Evolutionary conservation across 2,888 invertebrate genomes (phyloP).

Genomic region (Tachina grossa): DNA sequence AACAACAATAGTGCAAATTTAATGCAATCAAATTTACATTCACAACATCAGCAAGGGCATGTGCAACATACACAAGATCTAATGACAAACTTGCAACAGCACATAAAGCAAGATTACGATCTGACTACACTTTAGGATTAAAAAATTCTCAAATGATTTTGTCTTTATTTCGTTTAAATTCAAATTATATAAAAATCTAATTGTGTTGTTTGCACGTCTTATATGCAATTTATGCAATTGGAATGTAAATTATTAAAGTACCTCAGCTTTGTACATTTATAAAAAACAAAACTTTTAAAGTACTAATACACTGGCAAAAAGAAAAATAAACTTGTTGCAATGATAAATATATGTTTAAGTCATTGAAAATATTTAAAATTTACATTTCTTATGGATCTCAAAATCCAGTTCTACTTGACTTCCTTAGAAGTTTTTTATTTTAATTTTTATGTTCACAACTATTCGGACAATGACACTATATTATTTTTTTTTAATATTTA

Average conservation of each 20-base stretch:
- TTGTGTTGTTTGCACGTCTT: conserved; percentile 13
- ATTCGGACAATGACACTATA: too few species aligned
- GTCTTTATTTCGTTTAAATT: conserved; percentile 20
- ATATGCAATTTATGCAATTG: conserved; percentile 1
- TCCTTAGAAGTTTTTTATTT: too few species aligned
- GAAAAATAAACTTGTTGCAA: neutral
- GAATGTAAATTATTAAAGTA: conserved; percentile 33
- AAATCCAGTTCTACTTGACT: too few species aligned
- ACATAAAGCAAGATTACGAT: conserved; percentile 94
- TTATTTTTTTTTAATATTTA: too few species aligned
- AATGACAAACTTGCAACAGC: conserved; percentile 80
- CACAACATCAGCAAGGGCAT: conserved; percentile 75
- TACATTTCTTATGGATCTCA: too few species aligned
- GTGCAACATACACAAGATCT: conserved; percentile 78
- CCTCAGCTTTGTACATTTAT: conserved; percentile 35
- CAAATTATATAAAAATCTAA: neutral
- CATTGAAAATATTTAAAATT: too few species aligned
- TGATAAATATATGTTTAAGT: too few species aligned
- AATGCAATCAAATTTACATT: conserved; percentile 70
- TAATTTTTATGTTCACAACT: too few species aligned
- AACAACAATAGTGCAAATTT: conserved; percentile 75
- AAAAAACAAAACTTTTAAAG: neutral
- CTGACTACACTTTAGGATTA: conserved; percentile 89
- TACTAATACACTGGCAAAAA: neutral
- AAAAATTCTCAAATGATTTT: conserved; percentile 22